Evolutionary conservation across 2,113 vertebrate species (phyloP).

Genomic region (Anser cygnoides): DNA sequence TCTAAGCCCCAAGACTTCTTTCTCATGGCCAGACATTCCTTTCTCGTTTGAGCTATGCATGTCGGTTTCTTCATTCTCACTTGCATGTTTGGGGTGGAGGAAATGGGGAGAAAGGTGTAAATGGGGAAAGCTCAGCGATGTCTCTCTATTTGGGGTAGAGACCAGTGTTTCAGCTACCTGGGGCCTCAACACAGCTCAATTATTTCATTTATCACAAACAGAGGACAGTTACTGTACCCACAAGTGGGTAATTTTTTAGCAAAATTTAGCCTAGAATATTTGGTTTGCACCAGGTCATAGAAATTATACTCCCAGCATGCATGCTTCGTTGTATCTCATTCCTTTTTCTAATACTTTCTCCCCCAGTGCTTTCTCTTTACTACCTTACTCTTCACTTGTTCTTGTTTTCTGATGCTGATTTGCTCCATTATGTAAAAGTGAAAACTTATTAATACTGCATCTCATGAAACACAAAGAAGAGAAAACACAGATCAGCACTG

Average conservation of each 20-base stretch:
- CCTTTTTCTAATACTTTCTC: neutral
- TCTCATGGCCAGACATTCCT: neutral
- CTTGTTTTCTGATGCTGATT: neutral
- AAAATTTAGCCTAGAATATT: neutral
- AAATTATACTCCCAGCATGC: neutral
- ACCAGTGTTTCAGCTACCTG: neutral
- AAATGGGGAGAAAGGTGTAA: neutral
- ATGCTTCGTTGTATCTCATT: neutral
- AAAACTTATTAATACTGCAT: neutral
- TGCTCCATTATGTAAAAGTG: neutral
- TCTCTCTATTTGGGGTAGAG: neutral
- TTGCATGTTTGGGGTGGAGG: neutral
- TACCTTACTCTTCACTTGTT: neutral
- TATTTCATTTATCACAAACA: neutral
- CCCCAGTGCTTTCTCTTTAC: neutral
- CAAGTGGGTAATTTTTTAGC: neutral
- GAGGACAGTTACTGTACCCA: constrained; percentile 21
- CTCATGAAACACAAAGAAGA: neutral
- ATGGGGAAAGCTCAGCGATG: neutral
- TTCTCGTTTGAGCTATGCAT: neutral
- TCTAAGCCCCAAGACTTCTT: neutral
- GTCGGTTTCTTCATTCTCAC: neutral
- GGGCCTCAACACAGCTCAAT: neutral
- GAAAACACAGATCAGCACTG: neutral
- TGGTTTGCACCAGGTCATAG: neutral